Percentiles rank a stretch among this genome's conserved stretches.
These are phyloP conservation scores for Nemapogon koenigi DNA, from an alignment of 2,888 invertebrate species.

Conservation along the genomic window DNA sequence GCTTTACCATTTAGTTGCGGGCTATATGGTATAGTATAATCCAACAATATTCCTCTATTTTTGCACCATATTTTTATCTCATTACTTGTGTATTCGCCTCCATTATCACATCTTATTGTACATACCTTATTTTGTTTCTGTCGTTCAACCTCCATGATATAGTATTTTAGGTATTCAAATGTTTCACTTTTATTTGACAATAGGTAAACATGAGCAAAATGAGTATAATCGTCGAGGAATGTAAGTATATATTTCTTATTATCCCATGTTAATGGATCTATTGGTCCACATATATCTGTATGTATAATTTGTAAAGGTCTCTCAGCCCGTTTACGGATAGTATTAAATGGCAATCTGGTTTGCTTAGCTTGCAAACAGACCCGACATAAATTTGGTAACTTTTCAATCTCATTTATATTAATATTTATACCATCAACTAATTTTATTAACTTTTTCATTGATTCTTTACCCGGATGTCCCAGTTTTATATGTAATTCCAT, in stretches of 20 bases:
- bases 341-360: slow-evolving; percentile 11
- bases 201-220: slow-evolving; percentile 12
- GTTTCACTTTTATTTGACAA: slow-evolving; percentile 19
- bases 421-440: neutral
- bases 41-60: slow-evolving; percentile 19
- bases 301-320: slow-evolving; percentile 11
- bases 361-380: slow-evolving; percentile 9
- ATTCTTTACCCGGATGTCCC: too few relatives aligned
- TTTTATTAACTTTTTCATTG: too few relatives aligned
- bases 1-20: slow-evolving; percentile 23
- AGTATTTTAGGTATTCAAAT: slow-evolving; percentile 17
- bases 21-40: slow-evolving; percentile 21
- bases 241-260: slow-evolving; percentile 20
- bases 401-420: neutral
- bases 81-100: slow-evolving; percentile 19
- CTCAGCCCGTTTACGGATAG: slow-evolving; percentile 7
- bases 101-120: slow-evolving; percentile 21
- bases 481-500: too few relatives aligned
- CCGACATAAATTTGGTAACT: neutral
- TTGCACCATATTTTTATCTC: slow-evolving; percentile 19
- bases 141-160: slow-evolving; percentile 19
- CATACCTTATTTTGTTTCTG: slow-evolving; percentile 18
- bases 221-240: slow-evolving; percentile 21
- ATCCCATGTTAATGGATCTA: slow-evolving; percentile 7
- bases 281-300: slow-evolving; percentile 12